A percentile compares a stretch with the other conserved stretches of the same genome.
These are phyloP conservation scores for Apostichopus leukothele DNA, from an alignment of 53 echinoderm and acorn worm species.

Conservation along the genomic window DNA sequence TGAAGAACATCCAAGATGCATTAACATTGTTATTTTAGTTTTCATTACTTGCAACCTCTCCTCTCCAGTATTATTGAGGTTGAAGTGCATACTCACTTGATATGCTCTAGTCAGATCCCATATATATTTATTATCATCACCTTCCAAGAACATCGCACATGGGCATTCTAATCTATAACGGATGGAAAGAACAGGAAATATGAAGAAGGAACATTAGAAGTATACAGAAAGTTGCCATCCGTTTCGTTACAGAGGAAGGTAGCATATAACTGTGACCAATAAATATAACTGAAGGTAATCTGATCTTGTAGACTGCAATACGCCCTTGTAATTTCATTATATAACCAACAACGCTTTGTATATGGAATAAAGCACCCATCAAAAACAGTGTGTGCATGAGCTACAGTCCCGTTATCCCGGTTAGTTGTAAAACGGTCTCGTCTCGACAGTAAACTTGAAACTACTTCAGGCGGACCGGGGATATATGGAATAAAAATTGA, in stretches of 20 bases:
- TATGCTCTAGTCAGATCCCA: slow-evolving; percentile 36
- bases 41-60: too few relatives aligned
- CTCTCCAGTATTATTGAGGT: too few relatives aligned
- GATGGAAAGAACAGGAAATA: not conserved
- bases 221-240: not conserved
- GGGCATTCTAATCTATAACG: slow-evolving; percentile 10
- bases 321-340: too few relatives aligned
- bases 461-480: not conserved
- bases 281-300: not conserved
- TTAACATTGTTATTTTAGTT: not conserved
- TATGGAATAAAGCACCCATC: too few relatives aligned
- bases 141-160: slow-evolving; percentile 40
- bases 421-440: too few relatives aligned
- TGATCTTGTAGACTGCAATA: not conserved
- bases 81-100: slow-evolving; percentile 18
- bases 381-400: too few relatives aligned
- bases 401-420: too few relatives aligned
- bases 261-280: not conserved
- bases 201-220: not conserved
- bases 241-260: not conserved
- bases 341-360: too few relatives aligned
- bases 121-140: slow-evolving; percentile 8
- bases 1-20: too few relatives aligned
- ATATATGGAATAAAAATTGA: not conserved
- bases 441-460: not conserved